A percentile compares a stretch with the other conserved stretches of the same genome.
These are phyloP conservation scores for Progne subis DNA, from an alignment of 2,113 vertebrate species.

Conservation along the genomic window DNA sequence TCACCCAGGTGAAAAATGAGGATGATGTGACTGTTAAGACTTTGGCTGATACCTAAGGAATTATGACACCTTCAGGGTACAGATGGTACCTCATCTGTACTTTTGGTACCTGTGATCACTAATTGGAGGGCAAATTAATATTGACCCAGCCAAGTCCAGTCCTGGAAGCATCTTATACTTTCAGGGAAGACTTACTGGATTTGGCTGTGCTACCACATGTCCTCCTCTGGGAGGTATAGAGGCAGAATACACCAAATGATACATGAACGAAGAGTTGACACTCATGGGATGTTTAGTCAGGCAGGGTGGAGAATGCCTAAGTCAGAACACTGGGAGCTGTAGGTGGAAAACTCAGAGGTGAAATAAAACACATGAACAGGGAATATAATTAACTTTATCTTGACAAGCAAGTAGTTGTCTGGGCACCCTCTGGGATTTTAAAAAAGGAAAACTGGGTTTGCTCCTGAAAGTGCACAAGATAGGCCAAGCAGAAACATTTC, in stretches of 20 bases:
- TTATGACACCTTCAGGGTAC: background rate
- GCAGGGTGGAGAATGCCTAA: background rate
- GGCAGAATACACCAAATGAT: background rate
- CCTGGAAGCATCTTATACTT: background rate
- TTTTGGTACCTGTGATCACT: background rate
- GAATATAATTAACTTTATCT: background rate
- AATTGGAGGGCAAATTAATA: background rate
- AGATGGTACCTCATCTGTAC: background rate
- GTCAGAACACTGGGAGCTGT: background rate
- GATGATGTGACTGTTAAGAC: background rate
- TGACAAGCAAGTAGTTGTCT: background rate
- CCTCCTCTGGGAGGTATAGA: background rate
- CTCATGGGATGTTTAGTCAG: background rate
- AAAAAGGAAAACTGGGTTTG: background rate
- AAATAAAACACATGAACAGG: background rate
- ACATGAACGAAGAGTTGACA: accelerated
- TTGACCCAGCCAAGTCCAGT: background rate
- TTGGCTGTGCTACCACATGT: background rate
- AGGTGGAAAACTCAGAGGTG: background rate
- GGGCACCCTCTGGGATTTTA: background rate
- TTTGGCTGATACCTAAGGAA: background rate
- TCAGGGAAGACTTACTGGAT: background rate
- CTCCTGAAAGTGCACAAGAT: background rate
- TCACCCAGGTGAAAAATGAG: background rate
- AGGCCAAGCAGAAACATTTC: background rate